phyloP scores from a whole-genome alignment of 1,140 invertebrate species.

The Caenorhabditis tropicalis region DNA sequence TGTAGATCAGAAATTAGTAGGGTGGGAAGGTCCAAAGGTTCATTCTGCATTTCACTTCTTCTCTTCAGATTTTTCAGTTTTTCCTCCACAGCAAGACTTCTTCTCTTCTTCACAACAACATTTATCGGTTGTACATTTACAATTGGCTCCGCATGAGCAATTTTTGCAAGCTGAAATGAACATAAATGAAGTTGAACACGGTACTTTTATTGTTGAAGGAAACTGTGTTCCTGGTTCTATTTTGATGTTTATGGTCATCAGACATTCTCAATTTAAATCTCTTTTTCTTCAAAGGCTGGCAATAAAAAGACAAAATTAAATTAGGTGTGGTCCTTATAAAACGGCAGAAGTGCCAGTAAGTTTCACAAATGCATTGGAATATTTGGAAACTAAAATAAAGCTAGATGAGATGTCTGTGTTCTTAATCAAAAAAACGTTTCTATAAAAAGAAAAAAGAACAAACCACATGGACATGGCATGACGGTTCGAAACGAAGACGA shows the following conservation, averaged over 20 bases:
- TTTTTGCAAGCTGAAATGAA: slow-evolving; percentile 29
- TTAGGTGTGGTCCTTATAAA: no score
- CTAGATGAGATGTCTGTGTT: not conserved
- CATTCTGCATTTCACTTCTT: not conserved
- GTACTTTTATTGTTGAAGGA: no score
- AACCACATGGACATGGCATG: slow-evolving; percentile 33
- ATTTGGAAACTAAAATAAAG: not conserved
- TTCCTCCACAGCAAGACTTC: slow-evolving; percentile 23
- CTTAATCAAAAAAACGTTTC: not conserved
- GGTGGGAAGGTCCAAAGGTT: not conserved
- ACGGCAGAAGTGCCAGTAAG: no score
- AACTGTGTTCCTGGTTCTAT: no score
- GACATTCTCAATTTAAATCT: no score
- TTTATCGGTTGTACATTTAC: slow-evolving; percentile 16
- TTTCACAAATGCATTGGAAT: no score
- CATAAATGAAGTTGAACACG: not conserved
- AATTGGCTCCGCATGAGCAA: slow-evolving; percentile 18
- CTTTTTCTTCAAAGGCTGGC: no score
- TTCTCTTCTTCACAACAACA: slow-evolving; percentile 18
- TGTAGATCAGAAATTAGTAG: slow-evolving; percentile 28
- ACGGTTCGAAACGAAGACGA: not conserved
- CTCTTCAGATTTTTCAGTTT: not conserved
- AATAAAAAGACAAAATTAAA: no score
- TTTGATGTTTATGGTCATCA: no score
- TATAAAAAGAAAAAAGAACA: not conserved